Conservation (phyloP, 2,888 invertebrate species). For the Trisateles emortualis region DNA sequence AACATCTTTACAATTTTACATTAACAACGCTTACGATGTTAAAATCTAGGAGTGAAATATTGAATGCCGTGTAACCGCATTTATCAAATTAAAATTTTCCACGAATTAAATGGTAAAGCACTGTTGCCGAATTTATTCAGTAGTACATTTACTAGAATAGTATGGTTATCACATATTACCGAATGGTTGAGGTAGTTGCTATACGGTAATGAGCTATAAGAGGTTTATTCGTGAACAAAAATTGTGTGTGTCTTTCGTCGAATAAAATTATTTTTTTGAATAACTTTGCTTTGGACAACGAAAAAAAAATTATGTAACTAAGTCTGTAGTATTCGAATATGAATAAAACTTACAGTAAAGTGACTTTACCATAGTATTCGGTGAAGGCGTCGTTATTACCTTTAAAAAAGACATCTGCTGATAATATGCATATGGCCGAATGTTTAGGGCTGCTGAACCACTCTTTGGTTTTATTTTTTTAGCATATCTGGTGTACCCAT, state of each 20-base stretch:
- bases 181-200: no score
- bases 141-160: no score
- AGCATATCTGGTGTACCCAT: slow-evolving; percentile 31
- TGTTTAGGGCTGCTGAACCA: slow-evolving; percentile 37
- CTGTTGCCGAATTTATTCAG: no score
- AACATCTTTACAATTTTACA: not conserved
- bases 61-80: not conserved
- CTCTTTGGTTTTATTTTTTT: slow-evolving; percentile 38
- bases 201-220: no score
- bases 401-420: slow-evolving; percentile 31
- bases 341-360: no score
- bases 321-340: no score
- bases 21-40: not conserved
- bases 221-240: not conserved
- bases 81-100: not conserved
- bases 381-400: no score
- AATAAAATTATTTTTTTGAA: no score
- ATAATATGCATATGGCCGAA: slow-evolving; percentile 29
- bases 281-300: no score
- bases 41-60: not conserved
- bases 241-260: not conserved
- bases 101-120: not conserved
- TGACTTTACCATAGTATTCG: no score
- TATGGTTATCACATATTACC: no score
- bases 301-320: no score